Conservation (phyloP, 2,888 invertebrate genomes). For the Chromoteleia sp. region DNA sequence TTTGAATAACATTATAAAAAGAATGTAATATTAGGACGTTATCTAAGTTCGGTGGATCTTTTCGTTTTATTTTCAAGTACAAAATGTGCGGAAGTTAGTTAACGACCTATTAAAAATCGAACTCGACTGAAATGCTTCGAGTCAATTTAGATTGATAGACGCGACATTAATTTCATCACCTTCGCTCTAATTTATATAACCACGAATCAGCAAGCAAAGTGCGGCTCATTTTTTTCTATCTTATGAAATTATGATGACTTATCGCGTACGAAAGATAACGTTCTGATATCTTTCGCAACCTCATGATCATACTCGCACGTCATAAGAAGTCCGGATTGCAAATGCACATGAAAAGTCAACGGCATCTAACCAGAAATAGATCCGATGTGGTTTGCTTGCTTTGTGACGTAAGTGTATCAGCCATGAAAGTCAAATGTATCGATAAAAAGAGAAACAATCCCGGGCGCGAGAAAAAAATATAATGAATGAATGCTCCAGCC, state of each 20-base stretch:
- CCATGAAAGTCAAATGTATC: constrained; percentile 45
- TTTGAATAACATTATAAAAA: too few relatives aligned
- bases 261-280: constrained; percentile 55
- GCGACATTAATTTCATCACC: too few relatives aligned
- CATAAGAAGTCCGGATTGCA: constrained; percentile 59
- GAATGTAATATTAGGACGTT: too few relatives aligned
- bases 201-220: too few relatives aligned
- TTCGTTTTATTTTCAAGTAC: too few relatives aligned
- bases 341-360: constrained; percentile 65
- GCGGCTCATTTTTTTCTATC: too few relatives aligned
- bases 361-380: constrained; percentile 65
- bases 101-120: too few relatives aligned
- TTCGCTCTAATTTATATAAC: too few relatives aligned
- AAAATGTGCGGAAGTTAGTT: too few relatives aligned
- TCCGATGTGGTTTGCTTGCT: constrained; percentile 43
- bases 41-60: too few relatives aligned
- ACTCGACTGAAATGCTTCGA: too few relatives aligned
- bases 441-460: constrained; percentile 37
- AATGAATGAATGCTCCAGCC: constrained; percentile 48
- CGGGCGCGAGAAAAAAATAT: constrained; percentile 18
- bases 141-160: too few relatives aligned
- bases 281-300: constrained; percentile 55
- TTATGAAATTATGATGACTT: constrained; percentile 63
- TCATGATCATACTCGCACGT: constrained; percentile 46
- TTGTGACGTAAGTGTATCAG: constrained; percentile 59